Percentiles rank a stretch among this genome's conserved stretches.
Conservation (phyloP, 2,113 vertebrate species). For the Thomomys bottae region DNA sequence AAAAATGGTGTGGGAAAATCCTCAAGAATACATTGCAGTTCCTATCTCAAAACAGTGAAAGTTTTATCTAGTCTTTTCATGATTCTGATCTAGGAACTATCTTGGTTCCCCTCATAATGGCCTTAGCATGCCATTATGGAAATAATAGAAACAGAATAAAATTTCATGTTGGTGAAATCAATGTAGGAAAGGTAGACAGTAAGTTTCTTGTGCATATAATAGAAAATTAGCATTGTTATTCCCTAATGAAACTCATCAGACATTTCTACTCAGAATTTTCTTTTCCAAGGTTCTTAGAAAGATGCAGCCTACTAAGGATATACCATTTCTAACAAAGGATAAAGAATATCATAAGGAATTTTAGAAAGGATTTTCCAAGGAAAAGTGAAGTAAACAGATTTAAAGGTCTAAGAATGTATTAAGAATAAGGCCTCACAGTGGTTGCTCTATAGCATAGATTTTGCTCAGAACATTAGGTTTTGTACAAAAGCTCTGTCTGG, state of each 20-base stretch:
- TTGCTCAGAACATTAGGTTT: conserved; percentile 26
- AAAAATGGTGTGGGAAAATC: neutral
- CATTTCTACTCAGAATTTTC: neutral
- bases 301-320: neutral
- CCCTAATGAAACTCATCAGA: neutral
- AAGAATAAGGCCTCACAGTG: neutral
- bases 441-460: conserved; percentile 33
- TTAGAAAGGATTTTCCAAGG: conserved; percentile 5
- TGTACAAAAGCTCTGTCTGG: conserved; percentile 1
- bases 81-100: neutral
- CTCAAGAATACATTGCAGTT: neutral
- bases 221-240: neutral
- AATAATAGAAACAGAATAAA: neutral
- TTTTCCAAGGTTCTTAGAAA: neutral
- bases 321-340: neutral
- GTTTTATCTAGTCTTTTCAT: neutral
- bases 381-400: neutral
- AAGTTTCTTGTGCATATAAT: neutral
- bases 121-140: neutral
- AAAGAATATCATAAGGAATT: neutral
- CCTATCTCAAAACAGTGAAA: neutral
- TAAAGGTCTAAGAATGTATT: neutral
- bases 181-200: neutral
- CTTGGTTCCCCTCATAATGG: neutral
- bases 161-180: neutral